These are phyloP conservation scores for Tethea ocularis DNA, from an alignment of 2,888 invertebrate species.

Conservation along the genomic window DNA sequence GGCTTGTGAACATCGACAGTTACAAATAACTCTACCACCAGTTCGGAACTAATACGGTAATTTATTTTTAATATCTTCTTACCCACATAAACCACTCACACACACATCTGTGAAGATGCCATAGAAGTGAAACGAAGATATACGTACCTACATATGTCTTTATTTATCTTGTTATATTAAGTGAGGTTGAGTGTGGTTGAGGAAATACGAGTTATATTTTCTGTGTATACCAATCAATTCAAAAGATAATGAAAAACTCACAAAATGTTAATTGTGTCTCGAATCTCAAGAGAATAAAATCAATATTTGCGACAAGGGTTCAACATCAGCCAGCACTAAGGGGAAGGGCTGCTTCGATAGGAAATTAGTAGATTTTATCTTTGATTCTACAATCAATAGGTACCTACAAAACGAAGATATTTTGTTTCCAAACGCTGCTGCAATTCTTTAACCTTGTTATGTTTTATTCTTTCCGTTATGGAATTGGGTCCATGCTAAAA, in stretches of 20 bases:
- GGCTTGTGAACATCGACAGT: too few species aligned
- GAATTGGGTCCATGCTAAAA: too few species aligned
- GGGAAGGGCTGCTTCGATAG: not conserved
- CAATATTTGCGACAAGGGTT: slow-evolving; percentile 36
- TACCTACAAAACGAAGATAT: not conserved
- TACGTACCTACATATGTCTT: not conserved
- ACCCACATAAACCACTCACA: not conserved
- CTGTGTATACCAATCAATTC: not conserved
- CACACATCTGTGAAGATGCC: not conserved
- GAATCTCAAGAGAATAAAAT: slow-evolving; percentile 27
- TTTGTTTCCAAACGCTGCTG: not conserved
- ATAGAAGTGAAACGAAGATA: not conserved
- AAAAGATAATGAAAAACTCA: not conserved
- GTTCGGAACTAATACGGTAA: too few species aligned
- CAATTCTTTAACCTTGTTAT: not conserved
- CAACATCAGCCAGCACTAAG: slow-evolving; percentile 1
- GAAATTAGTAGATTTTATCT: not conserved
- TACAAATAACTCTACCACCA: too few species aligned
- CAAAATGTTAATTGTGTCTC: slow-evolving; percentile 30
- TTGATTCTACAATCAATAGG: not conserved
- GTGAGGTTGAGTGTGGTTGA: not conserved
- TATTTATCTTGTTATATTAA: not conserved
- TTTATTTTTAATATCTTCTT: too few species aligned
- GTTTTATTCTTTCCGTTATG: too few species aligned
- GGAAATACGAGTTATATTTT: not conserved